Conservation (phyloP, 2,113 vertebrate species). For the Mus musculus region GRCm39 chr13:89222501-89223000, state of each 20-base stretch:
- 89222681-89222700: neutral
- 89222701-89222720: neutral
- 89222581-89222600: neutral
- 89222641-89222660: neutral
- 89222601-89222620: neutral
- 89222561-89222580: neutral
- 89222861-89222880: neutral
- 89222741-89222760: neutral
- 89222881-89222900: neutral
- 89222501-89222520: neutral
- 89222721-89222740: neutral
- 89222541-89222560: neutral
- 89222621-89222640: neutral
- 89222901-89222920: neutral
- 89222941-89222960: neutral
- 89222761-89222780: neutral
- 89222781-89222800: neutral
- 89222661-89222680: neutral
- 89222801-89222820: neutral
- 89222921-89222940: neutral
- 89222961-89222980: neutral
- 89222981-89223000: neutral
- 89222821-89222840: neutral
- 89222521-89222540: neutral
- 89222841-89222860: no score